These are phyloP conservation scores for Podarcis cretensis DNA, from an alignment of 2,113 vertebrate species.

Conservation along the genomic window DNA sequence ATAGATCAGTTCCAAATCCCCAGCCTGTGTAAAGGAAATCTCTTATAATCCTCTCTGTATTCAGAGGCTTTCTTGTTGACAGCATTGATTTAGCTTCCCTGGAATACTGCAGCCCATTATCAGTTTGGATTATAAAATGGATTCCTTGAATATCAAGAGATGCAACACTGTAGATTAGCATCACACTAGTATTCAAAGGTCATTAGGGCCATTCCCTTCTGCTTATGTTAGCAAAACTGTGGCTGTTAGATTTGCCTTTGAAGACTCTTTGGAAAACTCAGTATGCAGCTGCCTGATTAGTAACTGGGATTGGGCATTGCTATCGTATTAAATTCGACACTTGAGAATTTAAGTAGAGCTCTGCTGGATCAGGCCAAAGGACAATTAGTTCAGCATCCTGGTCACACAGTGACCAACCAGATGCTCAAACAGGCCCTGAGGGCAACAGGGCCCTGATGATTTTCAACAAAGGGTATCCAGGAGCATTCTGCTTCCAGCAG, in stretches of 20 bases:
- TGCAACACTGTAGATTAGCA: slow-evolving; percentile 34
- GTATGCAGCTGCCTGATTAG: not conserved
- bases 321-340: no score
- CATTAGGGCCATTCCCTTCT: not conserved
- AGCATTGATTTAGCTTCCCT: not conserved
- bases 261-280: not conserved
- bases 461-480: no score
- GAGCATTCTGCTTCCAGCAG: not conserved
- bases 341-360: no score
- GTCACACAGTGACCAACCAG: no score
- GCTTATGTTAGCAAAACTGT: not conserved
- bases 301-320: not conserved
- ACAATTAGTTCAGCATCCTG: no score
- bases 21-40: slow-evolving; percentile 4
- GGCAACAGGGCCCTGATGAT: no score
- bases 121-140: slow-evolving; percentile 38
- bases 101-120: slow-evolving; percentile 52
- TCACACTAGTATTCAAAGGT: not conserved
- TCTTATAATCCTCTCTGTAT: not conserved
- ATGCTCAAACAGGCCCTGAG: no score
- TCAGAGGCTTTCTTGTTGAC: slow-evolving; percentile 25
- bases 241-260: not conserved
- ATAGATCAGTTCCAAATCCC: not conserved
- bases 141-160: slow-evolving; percentile 54
- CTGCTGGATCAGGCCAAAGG: no score